These are phyloP conservation scores for Rhyacichthys aspro DNA, from an alignment of 2,797 vertebrate genomes.

Conservation along the genomic window DNA sequence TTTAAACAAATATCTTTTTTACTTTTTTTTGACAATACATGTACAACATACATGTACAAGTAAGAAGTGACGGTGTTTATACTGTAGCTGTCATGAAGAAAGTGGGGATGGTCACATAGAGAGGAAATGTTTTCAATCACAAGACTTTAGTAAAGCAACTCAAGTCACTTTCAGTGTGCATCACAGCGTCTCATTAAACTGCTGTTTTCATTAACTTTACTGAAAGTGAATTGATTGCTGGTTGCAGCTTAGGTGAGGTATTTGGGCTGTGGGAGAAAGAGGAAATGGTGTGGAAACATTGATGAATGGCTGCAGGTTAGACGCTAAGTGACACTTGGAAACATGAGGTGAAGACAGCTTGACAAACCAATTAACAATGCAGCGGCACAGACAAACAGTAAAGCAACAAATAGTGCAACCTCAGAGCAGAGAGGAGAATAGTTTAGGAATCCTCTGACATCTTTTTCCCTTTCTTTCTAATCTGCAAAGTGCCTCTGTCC, in stretches of 20 bases:
- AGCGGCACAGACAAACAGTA: conserved; percentile 43
- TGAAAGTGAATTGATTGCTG: conserved; percentile 49
- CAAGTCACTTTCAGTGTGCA: conserved; percentile 54
- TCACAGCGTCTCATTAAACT: neutral
- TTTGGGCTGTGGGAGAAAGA: conserved; percentile 19
- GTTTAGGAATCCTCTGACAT: neutral
- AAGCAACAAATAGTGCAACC: conserved; percentile 46
- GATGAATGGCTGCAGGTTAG: conserved; percentile 20
- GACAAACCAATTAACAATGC: conserved; percentile 17
- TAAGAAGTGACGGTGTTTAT: conserved; percentile 29
- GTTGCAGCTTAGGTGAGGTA: neutral
- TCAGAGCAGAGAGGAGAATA: conserved; percentile 2
- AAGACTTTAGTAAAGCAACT: conserved; percentile 2
- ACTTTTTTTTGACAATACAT: no score
- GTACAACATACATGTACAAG: no score
- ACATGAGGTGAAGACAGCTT: conserved; percentile 13
- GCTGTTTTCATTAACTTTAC: conserved; percentile 9
- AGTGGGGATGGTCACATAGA: conserved; percentile 44
- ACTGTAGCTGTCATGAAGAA: conserved; percentile 70
- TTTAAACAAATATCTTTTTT: no score
- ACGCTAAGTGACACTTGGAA: conserved; percentile 28
- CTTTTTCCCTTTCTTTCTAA: neutral
- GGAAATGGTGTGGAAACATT: conserved; percentile 10
- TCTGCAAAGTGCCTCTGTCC: neutral
- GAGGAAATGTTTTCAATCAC: conserved; percentile 25